A percentile compares a stretch with the other conserved stretches of the same genome.
Evolutionary conservation across 2,888 invertebrate genomes (phyloP).

Genomic region (Leptinotarsa rubiginosa): DNA sequence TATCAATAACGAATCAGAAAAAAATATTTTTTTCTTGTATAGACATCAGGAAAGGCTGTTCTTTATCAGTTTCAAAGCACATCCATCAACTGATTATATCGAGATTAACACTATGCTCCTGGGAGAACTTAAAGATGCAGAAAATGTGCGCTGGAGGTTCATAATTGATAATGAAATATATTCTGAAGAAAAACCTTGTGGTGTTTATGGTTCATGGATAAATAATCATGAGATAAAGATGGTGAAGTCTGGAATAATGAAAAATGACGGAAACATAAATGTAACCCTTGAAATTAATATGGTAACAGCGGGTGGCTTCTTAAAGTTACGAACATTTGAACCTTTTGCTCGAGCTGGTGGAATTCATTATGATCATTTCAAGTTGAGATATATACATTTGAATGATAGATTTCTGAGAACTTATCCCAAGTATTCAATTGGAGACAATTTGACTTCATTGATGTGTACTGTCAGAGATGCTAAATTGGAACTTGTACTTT

Average conservation of each 20-base stretch:
- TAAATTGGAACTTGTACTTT: background rate
- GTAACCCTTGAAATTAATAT: background rate
- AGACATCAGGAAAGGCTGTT: constrained; percentile 1
- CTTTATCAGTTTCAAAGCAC: background rate
- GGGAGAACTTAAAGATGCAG: background rate
- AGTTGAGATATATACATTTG: background rate
- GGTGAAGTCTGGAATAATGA: background rate
- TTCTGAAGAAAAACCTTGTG: background rate
- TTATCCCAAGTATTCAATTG: background rate
- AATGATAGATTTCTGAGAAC: background rate
- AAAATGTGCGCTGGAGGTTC: background rate
- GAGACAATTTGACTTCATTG: background rate
- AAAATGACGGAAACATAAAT: background rate
- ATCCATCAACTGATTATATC: background rate
- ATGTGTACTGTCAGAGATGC: background rate
- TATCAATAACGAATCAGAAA: background rate
- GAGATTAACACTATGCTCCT: background rate
- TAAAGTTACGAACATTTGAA: background rate
- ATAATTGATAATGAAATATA: background rate
- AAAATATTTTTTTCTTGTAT: background rate
- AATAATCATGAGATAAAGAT: background rate
- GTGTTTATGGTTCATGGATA: background rate
- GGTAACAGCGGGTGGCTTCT: background rate
- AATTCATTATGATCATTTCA: background rate
- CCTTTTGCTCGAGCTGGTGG: background rate